Evolutionary conservation across 2,113 vertebrate genomes (phyloP), one percentile per base, ranked within the genome.

Genomic region (Galemys pyrenaicus): DNA sequence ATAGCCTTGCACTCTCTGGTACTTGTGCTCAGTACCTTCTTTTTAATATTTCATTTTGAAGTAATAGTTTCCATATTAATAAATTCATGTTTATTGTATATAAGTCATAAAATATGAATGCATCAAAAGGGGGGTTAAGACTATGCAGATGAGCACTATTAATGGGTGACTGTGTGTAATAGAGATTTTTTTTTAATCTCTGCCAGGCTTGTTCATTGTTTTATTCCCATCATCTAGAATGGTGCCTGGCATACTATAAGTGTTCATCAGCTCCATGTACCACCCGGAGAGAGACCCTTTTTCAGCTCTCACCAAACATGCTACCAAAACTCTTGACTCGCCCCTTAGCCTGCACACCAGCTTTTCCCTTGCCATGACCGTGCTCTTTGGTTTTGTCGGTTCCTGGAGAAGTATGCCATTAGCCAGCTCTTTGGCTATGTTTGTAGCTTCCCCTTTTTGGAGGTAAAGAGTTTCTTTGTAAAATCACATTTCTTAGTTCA

Each of bases 31-130:
- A 75, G 58, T 54, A 6, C 49, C 56, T 67, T 79, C 54, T 85
- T 28, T 68, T 89, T 37, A 51, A 35, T 95, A 79, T 80, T 80
- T 58, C 32, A 70, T 39, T 87, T 87, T 81, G 24, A 95, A 87
- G n/a, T 71, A 64, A 62, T 56, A 51, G 74, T 93, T 84, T 94
- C 89, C 5, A 28, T 62, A 64, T 78, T 54, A 86, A 91, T 70
- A 46, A 81, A 65, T 86, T 79, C 68, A 44, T 70, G 3, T 75
- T 81, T 71, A 37, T 37, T 94, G 1, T 41, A 79, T 49, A 74
- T 67, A 93, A 95, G 71, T 46, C 19, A 77, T 49, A 94, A 70
- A 73, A 67, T n/a, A 26, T 58, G 9, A 32, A 20, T 74, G 26
- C 41, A 78, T 12, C 22, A 30, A 37, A 86, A 46, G 22, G 30